Evolutionary conservation across 2,113 vertebrate genomes (phyloP), one percentile per base, ranked within the genome.

Genomic region (Notothenia rossii): DNA sequence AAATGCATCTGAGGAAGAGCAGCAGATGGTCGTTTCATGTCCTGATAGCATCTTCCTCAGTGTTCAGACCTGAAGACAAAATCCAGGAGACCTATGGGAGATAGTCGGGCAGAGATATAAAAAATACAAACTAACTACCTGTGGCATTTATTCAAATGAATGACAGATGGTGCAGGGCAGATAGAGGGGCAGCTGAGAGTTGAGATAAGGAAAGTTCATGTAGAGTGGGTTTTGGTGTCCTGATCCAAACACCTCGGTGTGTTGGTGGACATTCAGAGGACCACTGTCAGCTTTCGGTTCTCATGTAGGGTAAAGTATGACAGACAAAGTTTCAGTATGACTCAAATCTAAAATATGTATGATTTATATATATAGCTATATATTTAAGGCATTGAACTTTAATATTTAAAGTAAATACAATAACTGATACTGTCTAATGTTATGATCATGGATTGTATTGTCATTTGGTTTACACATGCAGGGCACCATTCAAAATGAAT

Each of bases 101-200:
- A 65, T 83, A 70, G 78, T 66, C 67, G 64, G 62, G 60, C 76
- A 63, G 15, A 45, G 79, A 83, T 76, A 71, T 74, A 58, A 83
- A 81, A 84, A 51, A 40, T 84, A 49, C 13, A 63, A 64, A 69
- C 79, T 73, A 83, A 75, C 63, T 78, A 85, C 82, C 72, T 85
- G 86, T 87, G 80, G 84, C 76, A 81, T 81, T 90, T 20, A 88
- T 90, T 90, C 83, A 86, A 77, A 90, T 89, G 84, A 80, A 61
- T 1, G 49, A 50, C 84, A 86, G 86, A 87, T 86, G 84, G 77
- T 73, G 11, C 43, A 1, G 65, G 64, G 69, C 71, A 82, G 84
- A 85, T 74, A 89, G 60, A 51, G 68, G 9, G 56, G 72, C 72
- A 60, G 72, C 61, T 84, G 86, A 85, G 68, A 48, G 58, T 15